These are phyloP conservation scores for Trichomycterus rosablanca DNA, from an alignment of 2,113 vertebrate genomes.

Conservation along the genomic window DNA sequence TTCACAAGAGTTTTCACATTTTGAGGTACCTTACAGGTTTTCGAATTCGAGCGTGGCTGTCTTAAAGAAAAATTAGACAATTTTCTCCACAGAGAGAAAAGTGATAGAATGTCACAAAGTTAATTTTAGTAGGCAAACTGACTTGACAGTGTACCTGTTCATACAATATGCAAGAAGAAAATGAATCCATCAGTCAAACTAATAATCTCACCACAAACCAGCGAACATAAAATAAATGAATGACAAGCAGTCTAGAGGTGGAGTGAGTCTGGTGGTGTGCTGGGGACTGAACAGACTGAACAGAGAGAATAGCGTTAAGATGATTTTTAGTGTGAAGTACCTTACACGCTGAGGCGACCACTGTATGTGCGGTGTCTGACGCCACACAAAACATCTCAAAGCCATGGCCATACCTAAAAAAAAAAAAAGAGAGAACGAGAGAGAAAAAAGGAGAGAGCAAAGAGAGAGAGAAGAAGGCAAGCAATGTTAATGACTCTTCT, in stretches of 20 bases:
- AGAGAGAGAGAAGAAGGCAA: conserved; percentile 8
- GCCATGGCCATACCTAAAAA: conserved; percentile 89
- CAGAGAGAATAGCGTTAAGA: conserved; percentile 8
- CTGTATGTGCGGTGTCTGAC: conserved; percentile 74
- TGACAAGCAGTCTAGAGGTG: neutral
- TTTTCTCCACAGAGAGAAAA: neutral
- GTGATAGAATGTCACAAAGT: neutral
- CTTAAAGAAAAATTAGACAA: too few relatives aligned
- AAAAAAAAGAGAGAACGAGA: conserved; percentile 23
- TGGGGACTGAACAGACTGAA: neutral
- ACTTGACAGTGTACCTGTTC: neutral
- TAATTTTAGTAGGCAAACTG: neutral
- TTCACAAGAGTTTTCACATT: too few relatives aligned
- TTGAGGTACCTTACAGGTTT: too few relatives aligned
- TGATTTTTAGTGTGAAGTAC: conserved; percentile 62
- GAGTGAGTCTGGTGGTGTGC: too few relatives aligned
- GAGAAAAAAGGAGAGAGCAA: neutral
- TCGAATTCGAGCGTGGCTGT: too few relatives aligned
- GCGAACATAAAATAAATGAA: too few relatives aligned
- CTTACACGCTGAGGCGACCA: conserved; percentile 95
- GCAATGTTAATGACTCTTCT: conserved; percentile 32
- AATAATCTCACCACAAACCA: neutral
- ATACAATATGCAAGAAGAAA: neutral
- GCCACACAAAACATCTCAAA: conserved; percentile 94
- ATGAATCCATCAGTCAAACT: neutral